A percentile compares a stretch with the other conserved stretches of the same genome.
phyloP scores from a whole-genome alignment of 2,113 vertebrate species.

The Pachyramphus minor region DNA sequence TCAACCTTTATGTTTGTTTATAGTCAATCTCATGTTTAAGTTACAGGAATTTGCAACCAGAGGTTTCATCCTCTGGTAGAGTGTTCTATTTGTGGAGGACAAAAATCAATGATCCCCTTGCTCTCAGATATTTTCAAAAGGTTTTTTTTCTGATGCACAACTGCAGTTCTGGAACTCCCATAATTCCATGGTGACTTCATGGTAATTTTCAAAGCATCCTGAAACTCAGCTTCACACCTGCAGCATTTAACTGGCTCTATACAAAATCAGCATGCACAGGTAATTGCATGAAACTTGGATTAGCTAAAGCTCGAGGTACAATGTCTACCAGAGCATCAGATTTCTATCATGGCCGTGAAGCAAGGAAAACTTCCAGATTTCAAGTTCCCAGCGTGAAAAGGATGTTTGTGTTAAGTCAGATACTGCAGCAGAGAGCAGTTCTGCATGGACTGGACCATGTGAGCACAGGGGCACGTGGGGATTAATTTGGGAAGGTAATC shows the following conservation, averaged over 20 bases:
- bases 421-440: neutral
- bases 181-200: neutral
- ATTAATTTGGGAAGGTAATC: slow-evolving; percentile 13
- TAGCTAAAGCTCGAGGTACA: neutral
- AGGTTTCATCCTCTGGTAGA: neutral
- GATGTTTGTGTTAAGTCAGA: neutral
- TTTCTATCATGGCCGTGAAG: neutral
- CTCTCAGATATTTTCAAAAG: neutral
- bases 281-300: slow-evolving; percentile 16
- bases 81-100: neutral
- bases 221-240: slow-evolving; percentile 10
- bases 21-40: neutral
- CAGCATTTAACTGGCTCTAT: slow-evolving; percentile 14
- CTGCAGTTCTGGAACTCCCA: neutral
- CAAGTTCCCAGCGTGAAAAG: neutral
- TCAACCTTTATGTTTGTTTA: neutral
- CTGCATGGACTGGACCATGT: neutral
- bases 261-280: neutral
- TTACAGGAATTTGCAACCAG: neutral
- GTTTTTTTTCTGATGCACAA: neutral
- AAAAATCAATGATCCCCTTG: neutral
- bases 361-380: neutral
- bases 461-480: neutral
- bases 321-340: neutral
- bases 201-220: neutral